These are phyloP conservation scores for Aricia agestis DNA, from an alignment of 1,140 invertebrate species.

Conservation along the genomic window DNA sequence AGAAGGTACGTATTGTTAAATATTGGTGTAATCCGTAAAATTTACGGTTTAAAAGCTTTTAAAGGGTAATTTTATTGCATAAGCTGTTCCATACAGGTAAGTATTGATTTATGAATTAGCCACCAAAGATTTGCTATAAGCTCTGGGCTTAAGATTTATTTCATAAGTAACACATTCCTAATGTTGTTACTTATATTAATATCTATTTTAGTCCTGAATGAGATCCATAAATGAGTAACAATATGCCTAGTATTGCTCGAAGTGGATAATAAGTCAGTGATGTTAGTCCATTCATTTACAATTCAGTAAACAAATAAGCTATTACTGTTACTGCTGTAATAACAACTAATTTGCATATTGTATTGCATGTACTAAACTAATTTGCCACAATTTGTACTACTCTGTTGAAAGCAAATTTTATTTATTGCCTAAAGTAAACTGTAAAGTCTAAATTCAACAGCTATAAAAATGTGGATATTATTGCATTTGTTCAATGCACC, in stretches of 20 bases:
- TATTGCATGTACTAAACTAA: background rate
- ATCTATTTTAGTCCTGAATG: no score
- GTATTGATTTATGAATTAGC: background rate
- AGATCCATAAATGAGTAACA: background rate
- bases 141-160: no score
- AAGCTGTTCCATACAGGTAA: no score
- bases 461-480: no score
- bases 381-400: no score
- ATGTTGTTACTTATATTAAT: no score
- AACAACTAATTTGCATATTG: background rate
- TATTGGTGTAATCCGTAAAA: background rate
- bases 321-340: background rate
- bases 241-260: background rate
- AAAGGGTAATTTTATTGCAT: background rate
- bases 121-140: background rate
- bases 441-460: no score
- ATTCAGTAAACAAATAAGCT: background rate
- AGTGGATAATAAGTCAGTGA: background rate
- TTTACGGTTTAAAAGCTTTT: background rate
- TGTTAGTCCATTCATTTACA: background rate
- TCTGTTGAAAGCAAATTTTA: no score
- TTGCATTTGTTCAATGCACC: no score
- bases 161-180: no score
- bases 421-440: no score
- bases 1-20: slow-evolving; percentile 68